Base-by-base conservation (phyloP, 2,888 invertebrate genomes). In the Drosophila aldrichi region DNA sequence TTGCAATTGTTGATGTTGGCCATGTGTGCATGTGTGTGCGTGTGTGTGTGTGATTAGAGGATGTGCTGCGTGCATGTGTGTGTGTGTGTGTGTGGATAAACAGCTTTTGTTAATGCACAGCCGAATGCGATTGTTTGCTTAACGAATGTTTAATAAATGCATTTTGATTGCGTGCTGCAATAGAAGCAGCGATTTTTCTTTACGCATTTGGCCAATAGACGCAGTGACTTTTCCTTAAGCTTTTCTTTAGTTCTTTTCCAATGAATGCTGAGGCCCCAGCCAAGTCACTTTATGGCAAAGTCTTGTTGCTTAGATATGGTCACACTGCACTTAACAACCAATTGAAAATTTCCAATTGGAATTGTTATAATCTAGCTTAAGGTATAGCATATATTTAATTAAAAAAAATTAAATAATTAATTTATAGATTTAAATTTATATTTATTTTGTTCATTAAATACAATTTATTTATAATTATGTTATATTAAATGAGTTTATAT, bases 141-240 rank as follows among this genome's bases (percentile, higher is more conserved):
- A 65, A 29, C 54, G 77, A 71, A 64, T 71, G 63, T 38, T 67
- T 71, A 67, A 77, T 71, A 81, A 81, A 77, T 77, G 81, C 20
- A 32, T 62, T 77, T 64, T 81, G 72, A 81, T 62, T 77, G 43
- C 41, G 34, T n/a, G 25, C 41, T 38, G 38, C 36, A 54, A 43
- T 41, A 32, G 36, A 36, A 12, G 10, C 32, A 49, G 44, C n/a
- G 20, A 44, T 54, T 25, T 60, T 34, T 52, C 32, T 20, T 29
- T 60, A 25, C 2, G 10, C 12, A 44, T 22, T 36, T 32, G 44
- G 44, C 16, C 9, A 9, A 6, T 32, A 32, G 34, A 29, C 7
- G 2, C 25, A 57, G 40, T 18, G 20, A 36, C 48, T 22, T 61
- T 34, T 52, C 32, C n/a, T 22, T 54, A 18, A 1, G 10, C 12